Conservation (phyloP, 64 coral and sea anemone genomes). For the Acropora yongei region DNA sequence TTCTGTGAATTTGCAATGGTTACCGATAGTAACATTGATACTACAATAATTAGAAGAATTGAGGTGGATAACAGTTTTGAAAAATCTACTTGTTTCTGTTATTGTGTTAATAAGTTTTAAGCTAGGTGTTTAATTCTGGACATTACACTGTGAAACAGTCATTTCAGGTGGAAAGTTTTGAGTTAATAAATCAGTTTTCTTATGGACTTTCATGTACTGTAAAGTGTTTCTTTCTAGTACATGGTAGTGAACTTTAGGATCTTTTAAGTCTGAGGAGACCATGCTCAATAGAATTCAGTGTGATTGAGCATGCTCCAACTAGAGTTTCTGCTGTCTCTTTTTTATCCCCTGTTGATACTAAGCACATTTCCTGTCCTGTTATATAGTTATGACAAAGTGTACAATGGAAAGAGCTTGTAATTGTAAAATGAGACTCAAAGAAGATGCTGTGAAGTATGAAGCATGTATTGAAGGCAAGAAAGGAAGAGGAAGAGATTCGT, state of each 20-base stretch:
- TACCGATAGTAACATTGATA: neutral
- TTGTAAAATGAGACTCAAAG: conserved; percentile 4
- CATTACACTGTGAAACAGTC: neutral
- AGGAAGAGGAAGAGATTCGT: neutral
- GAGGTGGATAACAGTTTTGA: neutral
- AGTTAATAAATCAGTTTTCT: neutral
- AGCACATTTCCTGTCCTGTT: neutral
- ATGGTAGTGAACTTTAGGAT: neutral
- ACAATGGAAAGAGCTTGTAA: neutral
- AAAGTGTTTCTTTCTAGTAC: neutral
- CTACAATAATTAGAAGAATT: neutral
- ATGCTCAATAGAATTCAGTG: neutral
- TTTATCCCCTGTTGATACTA: neutral
- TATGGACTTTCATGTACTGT: neutral
- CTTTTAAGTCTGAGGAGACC: neutral
- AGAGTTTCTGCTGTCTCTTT: neutral
- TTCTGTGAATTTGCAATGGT: neutral
- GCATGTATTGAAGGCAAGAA: too few relatives aligned
- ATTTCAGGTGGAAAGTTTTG: neutral
- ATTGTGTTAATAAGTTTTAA: conserved; percentile 1
- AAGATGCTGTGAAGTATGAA: neutral
- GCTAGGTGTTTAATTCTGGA: neutral
- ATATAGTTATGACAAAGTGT: neutral
- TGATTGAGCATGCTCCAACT: neutral
- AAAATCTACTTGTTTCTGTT: conserved; percentile 3